Evolutionary conservation across 2,113 vertebrate genomes (phyloP), one percentile per base, ranked within the genome.

Genomic region (Bambusicola thoracicus): DNA sequence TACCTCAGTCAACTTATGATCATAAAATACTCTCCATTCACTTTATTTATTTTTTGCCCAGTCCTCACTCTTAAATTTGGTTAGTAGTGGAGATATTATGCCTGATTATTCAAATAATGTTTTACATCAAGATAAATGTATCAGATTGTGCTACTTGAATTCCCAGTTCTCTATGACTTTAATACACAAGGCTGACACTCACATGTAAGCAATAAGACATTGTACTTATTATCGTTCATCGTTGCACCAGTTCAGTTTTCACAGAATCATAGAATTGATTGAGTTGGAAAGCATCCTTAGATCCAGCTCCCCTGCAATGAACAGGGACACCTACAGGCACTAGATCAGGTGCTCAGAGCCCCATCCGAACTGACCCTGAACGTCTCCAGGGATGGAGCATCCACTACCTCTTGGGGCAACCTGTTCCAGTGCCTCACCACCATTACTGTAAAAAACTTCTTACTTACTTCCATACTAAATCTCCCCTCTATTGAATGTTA

Each of bases 171-270:
- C 3, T 75, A 51, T n/a, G 4, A 62, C 82, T 82, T 85, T 87
- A 66, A 38, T 69, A 82, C 13, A 17, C 1, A 24, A 4, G 21
- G 11, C 13, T 32, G 36, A 3, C 8, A 25, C 13, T 55, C 24
- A 18, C 24, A 51, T 24, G 3, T 21, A 48, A 89, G 15, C 8
- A 63, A 25, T 32, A 78, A 81, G 19, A 34, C 46, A 72, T 36
- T 1, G 0, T 21, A 40, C 68, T 79, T 63, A 24, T 58, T 67
- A 27, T 14, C 3, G 1, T 44, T 62, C 1, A 3, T 61, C 48
- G 10, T 19, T 76, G 27, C n/a, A 29, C 4, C 29, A 44, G 29
- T 78, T 69, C 51, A 27, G 6, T 49, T 51, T 38, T 17, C 27
- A 30, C 27, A 53, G 51, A 53, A 30, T 53, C 15, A 53, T 30